Conservation (phyloP, 2,888 invertebrate species). For the Horisme vitalbata region DNA sequence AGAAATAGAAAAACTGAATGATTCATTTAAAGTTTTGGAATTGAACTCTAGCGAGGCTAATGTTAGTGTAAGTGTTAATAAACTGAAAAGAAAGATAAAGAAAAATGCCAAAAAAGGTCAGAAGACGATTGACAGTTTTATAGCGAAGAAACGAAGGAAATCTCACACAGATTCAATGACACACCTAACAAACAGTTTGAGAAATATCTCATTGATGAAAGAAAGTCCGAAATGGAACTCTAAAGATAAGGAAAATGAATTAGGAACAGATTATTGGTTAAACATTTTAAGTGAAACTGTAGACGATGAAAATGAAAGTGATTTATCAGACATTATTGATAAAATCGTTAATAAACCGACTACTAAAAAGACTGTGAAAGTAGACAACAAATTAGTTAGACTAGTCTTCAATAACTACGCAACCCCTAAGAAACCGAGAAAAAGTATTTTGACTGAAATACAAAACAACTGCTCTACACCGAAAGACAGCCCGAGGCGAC, state of each 20-base stretch:
- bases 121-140: slow-evolving; percentile 68
- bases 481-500: slow-evolving; percentile 51
- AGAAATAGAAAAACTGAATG: slow-evolving; percentile 43
- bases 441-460: slow-evolving; percentile 46
- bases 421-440: slow-evolving; percentile 52
- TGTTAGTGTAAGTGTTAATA: slow-evolving; percentile 65
- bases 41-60: slow-evolving; percentile 55
- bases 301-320: slow-evolving; percentile 48
- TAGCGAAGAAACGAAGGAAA: slow-evolving; percentile 58
- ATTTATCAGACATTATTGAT: slow-evolving; percentile 68
- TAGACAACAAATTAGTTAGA: slow-evolving; percentile 62
- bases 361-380: slow-evolving; percentile 52
- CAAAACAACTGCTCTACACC: slow-evolving; percentile 70
- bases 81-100: slow-evolving; percentile 68
- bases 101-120: slow-evolving; percentile 51
- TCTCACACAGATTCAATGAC: slow-evolving; percentile 43
- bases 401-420: slow-evolving; percentile 57
- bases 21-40: slow-evolving; percentile 50
- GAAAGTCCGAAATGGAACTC: slow-evolving; percentile 17
- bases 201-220: slow-evolving; percentile 47
- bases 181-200: slow-evolving; percentile 50
- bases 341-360: slow-evolving; percentile 59
- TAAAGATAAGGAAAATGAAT: slow-evolving; percentile 37
- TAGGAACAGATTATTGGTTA: slow-evolving; percentile 41
- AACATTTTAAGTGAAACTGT: slow-evolving; percentile 52